Conservation (phyloP, 2,888 invertebrate species). For the Heliconius cydno region DNA sequence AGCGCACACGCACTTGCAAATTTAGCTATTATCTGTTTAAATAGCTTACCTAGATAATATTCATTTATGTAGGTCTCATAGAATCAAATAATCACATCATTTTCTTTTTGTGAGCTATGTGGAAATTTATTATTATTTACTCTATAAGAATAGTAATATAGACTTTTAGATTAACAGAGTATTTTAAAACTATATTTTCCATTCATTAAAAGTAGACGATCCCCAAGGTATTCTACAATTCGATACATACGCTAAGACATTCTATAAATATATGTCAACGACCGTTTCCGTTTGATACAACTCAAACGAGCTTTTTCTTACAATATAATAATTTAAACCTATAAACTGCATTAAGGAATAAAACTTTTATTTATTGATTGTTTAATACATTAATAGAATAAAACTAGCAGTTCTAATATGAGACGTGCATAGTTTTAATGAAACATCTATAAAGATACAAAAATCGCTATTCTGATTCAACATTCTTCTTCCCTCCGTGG, state of each 20-base stretch:
- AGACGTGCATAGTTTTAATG: not conserved
- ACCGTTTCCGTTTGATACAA: slow-evolving; percentile 53
- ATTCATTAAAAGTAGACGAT: not conserved
- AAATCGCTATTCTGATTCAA: not conserved
- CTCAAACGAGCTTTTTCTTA: slow-evolving; percentile 42
- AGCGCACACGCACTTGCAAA: slow-evolving; percentile 59
- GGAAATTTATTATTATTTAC: too few relatives aligned
- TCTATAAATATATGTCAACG: slow-evolving; percentile 57
- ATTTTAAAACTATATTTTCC: too few relatives aligned
- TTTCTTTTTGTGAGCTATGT: not conserved
- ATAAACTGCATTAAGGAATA: slow-evolving; percentile 1
- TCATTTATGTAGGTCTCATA: slow-evolving; percentile 1
- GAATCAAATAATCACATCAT: not conserved
- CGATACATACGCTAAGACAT: slow-evolving; percentile 38
- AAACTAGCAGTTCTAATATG: not conserved
- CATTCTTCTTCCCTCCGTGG: too few relatives aligned
- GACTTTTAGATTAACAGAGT: too few relatives aligned
- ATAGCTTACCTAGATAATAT: slow-evolving; percentile 47
- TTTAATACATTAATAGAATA: not conserved
- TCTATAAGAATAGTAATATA: too few relatives aligned
- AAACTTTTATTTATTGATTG: not conserved
- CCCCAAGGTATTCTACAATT: slow-evolving; percentile 35
- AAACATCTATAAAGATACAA: not conserved
- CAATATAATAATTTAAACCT: slow-evolving; percentile 29
- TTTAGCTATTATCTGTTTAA: slow-evolving; percentile 50